Evolutionary conservation across 35 echinoderm and acorn worm genomes (phyloP).

Genomic region (Ophiothrix spiculata): DNA sequence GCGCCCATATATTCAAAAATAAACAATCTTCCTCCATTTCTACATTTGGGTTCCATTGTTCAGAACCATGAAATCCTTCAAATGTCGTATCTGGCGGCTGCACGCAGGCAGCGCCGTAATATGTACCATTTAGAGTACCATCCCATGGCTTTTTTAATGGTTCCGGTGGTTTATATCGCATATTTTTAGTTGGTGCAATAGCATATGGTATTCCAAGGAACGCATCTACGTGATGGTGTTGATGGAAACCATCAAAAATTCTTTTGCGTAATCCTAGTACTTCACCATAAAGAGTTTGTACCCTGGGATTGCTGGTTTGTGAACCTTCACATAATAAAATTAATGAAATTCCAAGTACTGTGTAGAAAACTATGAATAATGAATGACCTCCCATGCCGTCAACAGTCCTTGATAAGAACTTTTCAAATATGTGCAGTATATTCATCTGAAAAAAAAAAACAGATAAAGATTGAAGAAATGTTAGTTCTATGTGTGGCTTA

Average conservation of each 20-base stretch:
- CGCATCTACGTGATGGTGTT: conserved; percentile 26
- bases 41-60: conserved; percentile 91
- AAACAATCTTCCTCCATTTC: conserved; percentile 79
- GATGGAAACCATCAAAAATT: background rate
- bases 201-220: conserved; percentile 74
- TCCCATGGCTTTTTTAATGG: conserved; percentile 18
- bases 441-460: no score
- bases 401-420: no score
- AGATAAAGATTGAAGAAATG: no score
- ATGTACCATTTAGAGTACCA: conserved; percentile 18
- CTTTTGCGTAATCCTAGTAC: conserved; percentile 13
- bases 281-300: conserved; percentile 29
- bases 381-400: no score
- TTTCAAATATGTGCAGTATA: no score
- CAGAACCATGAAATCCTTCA: conserved; percentile 52
- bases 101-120: conserved; percentile 38
- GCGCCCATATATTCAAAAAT: conserved; percentile 89
- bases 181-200: conserved; percentile 37
- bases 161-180: conserved; percentile 46
- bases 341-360: no score
- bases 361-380: no score
- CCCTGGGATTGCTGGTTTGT: no score
- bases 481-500: no score
- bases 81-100: conserved; percentile 28
- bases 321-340: no score